Percentiles rank a stretch among this genome's conserved stretches.
Evolutionary conservation across 2,113 vertebrate genomes (phyloP).

Genomic region (Hiodon tergisus): DNA sequence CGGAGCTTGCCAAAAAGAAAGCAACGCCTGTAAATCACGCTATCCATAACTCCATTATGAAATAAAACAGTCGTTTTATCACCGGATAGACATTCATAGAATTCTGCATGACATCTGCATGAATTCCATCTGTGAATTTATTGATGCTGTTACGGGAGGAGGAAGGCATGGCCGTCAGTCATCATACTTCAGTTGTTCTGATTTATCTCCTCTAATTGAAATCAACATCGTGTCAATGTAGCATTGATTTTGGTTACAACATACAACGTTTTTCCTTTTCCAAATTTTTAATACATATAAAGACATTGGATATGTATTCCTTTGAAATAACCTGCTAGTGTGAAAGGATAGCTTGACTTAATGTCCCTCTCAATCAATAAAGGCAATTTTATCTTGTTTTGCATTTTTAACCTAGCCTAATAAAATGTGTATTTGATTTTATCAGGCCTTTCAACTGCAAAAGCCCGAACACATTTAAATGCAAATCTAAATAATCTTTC

Average conservation of each 20-base stretch:
- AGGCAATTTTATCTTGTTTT: background rate
- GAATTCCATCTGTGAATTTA: constrained; percentile 52
- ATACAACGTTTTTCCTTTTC: no score
- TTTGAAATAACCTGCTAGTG: background rate
- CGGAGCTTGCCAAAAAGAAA: constrained; percentile 47
- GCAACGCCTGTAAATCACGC: constrained; percentile 52
- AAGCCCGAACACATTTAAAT: background rate
- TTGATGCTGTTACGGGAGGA: constrained; percentile 44
- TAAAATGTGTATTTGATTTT: background rate
- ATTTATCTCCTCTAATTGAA: no score
- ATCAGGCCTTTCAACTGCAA: background rate
- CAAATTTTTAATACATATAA: no score
- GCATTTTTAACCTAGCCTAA: background rate
- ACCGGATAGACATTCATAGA: constrained; percentile 45
- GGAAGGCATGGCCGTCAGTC: constrained; percentile 13
- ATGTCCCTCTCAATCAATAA: background rate
- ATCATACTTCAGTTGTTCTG: background rate
- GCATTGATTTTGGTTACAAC: no score
- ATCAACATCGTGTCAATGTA: no score
- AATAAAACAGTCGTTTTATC: constrained; percentile 61
- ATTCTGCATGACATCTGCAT: constrained; percentile 45
- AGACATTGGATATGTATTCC: no score
- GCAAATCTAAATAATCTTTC: background rate
- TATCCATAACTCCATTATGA: constrained; percentile 60
- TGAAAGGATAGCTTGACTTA: background rate